Conservation (phyloP, 2,113 vertebrate species). For the Bubo bubo region DNA sequence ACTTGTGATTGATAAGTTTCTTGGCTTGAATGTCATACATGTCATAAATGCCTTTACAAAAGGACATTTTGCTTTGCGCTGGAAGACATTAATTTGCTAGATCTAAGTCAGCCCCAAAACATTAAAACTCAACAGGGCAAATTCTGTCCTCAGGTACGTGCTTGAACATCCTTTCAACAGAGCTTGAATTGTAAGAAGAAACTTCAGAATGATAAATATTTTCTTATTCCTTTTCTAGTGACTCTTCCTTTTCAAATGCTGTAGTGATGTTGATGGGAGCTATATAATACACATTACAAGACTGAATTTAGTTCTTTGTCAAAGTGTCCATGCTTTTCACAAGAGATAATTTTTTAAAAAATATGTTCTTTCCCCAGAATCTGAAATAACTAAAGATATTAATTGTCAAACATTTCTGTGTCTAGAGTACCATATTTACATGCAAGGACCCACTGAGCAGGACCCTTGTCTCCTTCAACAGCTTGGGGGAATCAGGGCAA, state of each 20-base stretch:
- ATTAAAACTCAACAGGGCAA: background rate
- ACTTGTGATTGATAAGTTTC: background rate
- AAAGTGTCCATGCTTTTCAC: background rate
- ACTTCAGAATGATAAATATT: background rate
- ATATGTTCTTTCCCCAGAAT: background rate
- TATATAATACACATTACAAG: background rate
- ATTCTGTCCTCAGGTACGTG: background rate
- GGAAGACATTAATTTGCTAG: background rate
- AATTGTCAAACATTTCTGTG: background rate
- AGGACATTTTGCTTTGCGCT: background rate
- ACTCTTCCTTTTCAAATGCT: background rate
- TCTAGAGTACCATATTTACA: background rate
- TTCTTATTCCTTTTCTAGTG: background rate
- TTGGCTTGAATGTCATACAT: background rate
- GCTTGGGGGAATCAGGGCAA: background rate
- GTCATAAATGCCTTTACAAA: background rate
- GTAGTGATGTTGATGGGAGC: background rate
- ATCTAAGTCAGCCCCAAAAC: background rate
- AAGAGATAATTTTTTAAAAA: background rate
- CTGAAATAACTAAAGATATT: background rate
- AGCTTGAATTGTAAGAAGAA: background rate
- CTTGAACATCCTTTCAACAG: background rate
- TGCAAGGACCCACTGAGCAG: background rate
- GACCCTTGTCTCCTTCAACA: background rate
- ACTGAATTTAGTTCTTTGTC: background rate